Evolutionary conservation across 2,797 vertebrate genomes (phyloP).

Genomic region (Typhlichthys subterraneus): DNA sequence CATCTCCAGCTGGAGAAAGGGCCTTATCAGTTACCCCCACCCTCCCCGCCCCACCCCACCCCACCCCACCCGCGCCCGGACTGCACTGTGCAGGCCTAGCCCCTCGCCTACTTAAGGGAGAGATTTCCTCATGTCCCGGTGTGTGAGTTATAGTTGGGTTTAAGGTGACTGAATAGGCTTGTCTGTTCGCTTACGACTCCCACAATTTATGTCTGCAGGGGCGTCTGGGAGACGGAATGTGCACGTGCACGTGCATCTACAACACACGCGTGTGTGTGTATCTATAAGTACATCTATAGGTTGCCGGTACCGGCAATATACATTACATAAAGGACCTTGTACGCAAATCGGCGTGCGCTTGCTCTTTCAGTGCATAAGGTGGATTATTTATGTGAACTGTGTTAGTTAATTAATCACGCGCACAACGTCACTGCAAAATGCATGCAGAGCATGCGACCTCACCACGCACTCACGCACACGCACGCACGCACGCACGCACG

Average conservation of each 20-base stretch:
- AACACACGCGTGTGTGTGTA: slow-evolving; percentile 27
- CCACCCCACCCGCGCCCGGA: slow-evolving; percentile 59
- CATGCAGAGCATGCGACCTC: slow-evolving; percentile 53
- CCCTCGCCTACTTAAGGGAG: slow-evolving; percentile 57
- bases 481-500: slow-evolving; percentile 2
- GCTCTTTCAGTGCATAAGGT: slow-evolving; percentile 32
- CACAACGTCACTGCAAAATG: slow-evolving; percentile 74
- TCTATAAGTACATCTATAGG: neutral
- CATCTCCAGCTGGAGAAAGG: slow-evolving; percentile 69
- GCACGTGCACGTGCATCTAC: slow-evolving; percentile 28
- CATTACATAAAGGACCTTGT: no score
- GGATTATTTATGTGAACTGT: slow-evolving; percentile 51
- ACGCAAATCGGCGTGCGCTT: no score
- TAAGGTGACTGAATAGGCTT: slow-evolving; percentile 73
- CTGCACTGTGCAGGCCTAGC: slow-evolving; percentile 19
- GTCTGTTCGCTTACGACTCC: slow-evolving; percentile 62
- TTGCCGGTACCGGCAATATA: no score
- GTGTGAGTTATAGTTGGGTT: slow-evolving; percentile 73
- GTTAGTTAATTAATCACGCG: slow-evolving; percentile 73
- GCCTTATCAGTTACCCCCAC: slow-evolving; percentile 64
- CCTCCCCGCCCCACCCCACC: slow-evolving; percentile 44
- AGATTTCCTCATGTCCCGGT: slow-evolving; percentile 61
- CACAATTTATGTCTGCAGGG: slow-evolving; percentile 56
- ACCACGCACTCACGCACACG: slow-evolving; percentile 16
- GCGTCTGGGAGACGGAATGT: slow-evolving; percentile 44